phyloP scores from a whole-genome alignment of 1,140 invertebrate species.

The Coelopa frigida region DNA sequence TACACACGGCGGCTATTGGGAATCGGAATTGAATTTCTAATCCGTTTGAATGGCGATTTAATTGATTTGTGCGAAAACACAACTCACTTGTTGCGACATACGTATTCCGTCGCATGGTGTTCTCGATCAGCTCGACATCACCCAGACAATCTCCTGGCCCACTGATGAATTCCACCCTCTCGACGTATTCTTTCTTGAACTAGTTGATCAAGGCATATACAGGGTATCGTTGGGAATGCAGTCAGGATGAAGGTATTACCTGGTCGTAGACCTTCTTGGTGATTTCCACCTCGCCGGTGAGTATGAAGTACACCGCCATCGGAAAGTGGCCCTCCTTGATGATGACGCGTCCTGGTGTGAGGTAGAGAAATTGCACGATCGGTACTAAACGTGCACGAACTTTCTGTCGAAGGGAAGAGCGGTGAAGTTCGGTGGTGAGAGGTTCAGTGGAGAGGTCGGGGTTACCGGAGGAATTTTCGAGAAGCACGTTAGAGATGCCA shows the following conservation, averaged over 20 bases:
- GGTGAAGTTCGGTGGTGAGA: neutral
- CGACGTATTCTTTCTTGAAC: conserved; percentile 13
- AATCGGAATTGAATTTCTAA: too few species aligned
- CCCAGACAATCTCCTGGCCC: conserved; percentile 36
- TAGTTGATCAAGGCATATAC: neutral
- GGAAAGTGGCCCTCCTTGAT: conserved; percentile 27
- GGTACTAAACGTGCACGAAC: conserved; percentile 28
- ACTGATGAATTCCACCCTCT: conserved; percentile 18
- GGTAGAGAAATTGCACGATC: conserved; percentile 19
- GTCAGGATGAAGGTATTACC: too few species aligned
- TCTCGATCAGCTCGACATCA: conserved; percentile 29
- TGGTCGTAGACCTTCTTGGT: conserved; percentile 8
- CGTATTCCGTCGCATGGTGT: conserved; percentile 17
- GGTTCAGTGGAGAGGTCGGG: too few species aligned
- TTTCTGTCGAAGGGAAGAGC: conserved; percentile 17
- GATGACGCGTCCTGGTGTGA: conserved; percentile 19
- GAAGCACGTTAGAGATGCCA: conserved; percentile 26
- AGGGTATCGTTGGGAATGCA: too few species aligned
- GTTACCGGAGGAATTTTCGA: conserved; percentile 26
- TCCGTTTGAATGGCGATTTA: neutral
- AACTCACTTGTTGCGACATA: conserved; percentile 22
- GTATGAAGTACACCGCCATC: conserved; percentile 25
- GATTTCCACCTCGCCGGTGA: conserved; percentile 34
- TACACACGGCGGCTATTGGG: too few species aligned
- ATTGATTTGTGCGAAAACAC: neutral